A percentile compares a stretch with the other conserved stretches of the same genome.
phyloP scores from a whole-genome alignment of 2,888 invertebrate species.

The Ormyrus thymus region DNA sequence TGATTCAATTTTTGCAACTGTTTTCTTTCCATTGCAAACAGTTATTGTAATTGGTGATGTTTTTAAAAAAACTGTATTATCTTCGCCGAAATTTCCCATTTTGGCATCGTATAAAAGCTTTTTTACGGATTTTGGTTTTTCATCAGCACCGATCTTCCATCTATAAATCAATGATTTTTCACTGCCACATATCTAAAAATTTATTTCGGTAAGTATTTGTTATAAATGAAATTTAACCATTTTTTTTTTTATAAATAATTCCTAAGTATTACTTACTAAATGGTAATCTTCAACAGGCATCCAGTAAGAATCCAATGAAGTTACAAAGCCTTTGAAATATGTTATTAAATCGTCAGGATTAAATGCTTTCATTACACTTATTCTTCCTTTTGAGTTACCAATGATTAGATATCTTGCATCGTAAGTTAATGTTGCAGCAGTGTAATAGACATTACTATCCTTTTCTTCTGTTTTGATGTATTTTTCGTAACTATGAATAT shows the following conservation, averaged over 20 bases:
- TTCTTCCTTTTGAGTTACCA: slow-evolving; percentile 72
- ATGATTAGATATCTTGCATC: slow-evolving; percentile 74
- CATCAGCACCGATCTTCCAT: slow-evolving; percentile 65
- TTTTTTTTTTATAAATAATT: too few species aligned
- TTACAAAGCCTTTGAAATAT: slow-evolving; percentile 66
- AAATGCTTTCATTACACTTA: slow-evolving; percentile 73
- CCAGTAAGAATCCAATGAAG: slow-evolving; percentile 70
- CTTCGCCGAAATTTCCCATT: slow-evolving; percentile 61
- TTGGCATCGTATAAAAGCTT: slow-evolving; percentile 69
- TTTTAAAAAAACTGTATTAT: slow-evolving; percentile 66
- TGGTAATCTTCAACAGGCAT: slow-evolving; percentile 64
- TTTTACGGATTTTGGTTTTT: slow-evolving; percentile 61
- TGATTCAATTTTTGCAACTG: slow-evolving; percentile 74
- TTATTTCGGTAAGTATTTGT: neutral
- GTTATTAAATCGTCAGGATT: slow-evolving; percentile 63
- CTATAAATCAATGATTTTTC: slow-evolving; percentile 66
- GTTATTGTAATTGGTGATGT: slow-evolving; percentile 64
- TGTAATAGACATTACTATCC: slow-evolving; percentile 63
- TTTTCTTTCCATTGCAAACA: slow-evolving; percentile 74
- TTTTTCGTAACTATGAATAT: slow-evolving; percentile 63
- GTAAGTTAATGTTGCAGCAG: slow-evolving; percentile 73
- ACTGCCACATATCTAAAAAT: slow-evolving; percentile 68
- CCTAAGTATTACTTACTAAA: slow-evolving; percentile 57
- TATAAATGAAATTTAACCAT: slow-evolving; percentile 9
- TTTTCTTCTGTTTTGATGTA: slow-evolving; percentile 61